Conservation (phyloP, 2,113 vertebrate species). For the Ceratotherium simum region DNA sequence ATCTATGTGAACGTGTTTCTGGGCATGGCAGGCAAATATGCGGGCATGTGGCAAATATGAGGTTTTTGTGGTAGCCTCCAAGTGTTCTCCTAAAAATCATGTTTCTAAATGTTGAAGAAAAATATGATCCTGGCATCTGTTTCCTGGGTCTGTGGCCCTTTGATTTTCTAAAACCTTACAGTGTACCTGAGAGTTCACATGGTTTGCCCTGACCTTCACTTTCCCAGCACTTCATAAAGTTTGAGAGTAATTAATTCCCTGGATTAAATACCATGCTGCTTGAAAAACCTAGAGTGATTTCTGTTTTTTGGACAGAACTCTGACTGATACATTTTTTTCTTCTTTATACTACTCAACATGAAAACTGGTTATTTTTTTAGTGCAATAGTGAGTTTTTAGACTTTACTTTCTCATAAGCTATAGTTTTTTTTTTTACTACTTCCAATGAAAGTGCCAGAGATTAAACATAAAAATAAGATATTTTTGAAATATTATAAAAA, state of each 20-base stretch:
- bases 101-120: not conserved
- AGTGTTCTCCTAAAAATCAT: not conserved
- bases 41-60: rapidly evolving
- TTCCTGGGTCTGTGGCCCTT: not conserved
- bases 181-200: rapidly evolving
- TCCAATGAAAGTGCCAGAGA: slow-evolving; percentile 35
- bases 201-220: not conserved
- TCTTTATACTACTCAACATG: not conserved
- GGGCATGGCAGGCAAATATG: rapidly evolving
- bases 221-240: not conserved
- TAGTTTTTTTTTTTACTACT: slow-evolving; percentile 25
- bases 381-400: not conserved
- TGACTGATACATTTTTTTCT: not conserved
- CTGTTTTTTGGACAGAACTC: not conserved
- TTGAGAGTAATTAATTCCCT: not conserved
- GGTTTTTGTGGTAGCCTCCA: not conserved
- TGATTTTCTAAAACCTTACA: not conserved
- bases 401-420: not conserved
- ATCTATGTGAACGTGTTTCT: not conserved
- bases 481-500: slow-evolving; percentile 56
- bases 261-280: not conserved
- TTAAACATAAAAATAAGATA: slow-evolving; percentile 57
- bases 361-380: slow-evolving; percentile 18
- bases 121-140: not conserved
- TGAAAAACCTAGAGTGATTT: not conserved